Conservation (phyloP, 2,797 vertebrate species). For the Sebastiscus albofasciatus region DNA sequence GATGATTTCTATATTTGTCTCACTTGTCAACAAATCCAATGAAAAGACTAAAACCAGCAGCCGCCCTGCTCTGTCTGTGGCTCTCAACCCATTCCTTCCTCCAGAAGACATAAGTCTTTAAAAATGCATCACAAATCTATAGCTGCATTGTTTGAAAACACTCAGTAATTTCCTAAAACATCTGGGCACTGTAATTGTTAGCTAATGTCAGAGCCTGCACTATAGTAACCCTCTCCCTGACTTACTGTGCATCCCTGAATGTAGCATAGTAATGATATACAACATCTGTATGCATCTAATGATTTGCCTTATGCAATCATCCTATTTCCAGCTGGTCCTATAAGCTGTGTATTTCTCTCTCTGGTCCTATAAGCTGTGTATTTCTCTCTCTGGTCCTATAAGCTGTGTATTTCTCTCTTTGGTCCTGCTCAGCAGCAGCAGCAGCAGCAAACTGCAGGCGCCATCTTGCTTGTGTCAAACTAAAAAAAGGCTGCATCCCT, state of each 20-base stretch:
- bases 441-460: conserved; percentile 52
- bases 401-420: conserved; percentile 13
- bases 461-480: conserved; percentile 77
- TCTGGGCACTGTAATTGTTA: not conserved
- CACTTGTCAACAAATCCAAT: not conserved
- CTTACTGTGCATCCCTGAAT: not conserved
- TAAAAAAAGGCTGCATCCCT: conserved; percentile 54
- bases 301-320: not conserved
- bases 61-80: too few species aligned
- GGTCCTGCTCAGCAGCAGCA: conserved; percentile 39
- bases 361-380: too few species aligned
- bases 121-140: too few species aligned
- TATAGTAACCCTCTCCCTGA: not conserved
- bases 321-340: conserved; percentile 16
- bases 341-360: conserved; percentile 6
- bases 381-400: not conserved
- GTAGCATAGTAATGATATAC: not conserved
- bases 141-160: too few species aligned
- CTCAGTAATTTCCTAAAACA: not conserved
- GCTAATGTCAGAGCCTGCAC: not conserved
- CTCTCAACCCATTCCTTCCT: not conserved
- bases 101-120: too few species aligned
- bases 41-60: not conserved
- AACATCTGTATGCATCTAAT: not conserved
- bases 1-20: not conserved